These are phyloP conservation scores for Gavialis gangeticus DNA, from an alignment of 2,113 vertebrate species.

Conservation along the genomic window DNA sequence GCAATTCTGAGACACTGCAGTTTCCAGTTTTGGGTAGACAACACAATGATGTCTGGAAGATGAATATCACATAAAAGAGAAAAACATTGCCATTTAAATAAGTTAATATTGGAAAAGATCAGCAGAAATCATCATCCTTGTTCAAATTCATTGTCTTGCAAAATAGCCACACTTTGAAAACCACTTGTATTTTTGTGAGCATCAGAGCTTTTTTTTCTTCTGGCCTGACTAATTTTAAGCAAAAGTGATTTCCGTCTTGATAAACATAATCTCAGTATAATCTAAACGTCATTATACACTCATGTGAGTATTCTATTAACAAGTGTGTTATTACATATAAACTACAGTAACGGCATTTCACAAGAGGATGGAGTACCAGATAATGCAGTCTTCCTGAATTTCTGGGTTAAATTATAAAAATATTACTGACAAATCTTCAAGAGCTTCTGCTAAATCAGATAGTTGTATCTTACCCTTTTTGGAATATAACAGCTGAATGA, in stretches of 20 bases:
- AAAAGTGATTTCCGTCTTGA: not conserved
- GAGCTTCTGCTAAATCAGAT: slow-evolving; percentile 38
- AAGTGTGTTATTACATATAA: not conserved
- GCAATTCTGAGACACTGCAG: slow-evolving; percentile 42
- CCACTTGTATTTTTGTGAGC: not conserved
- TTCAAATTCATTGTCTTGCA: not conserved
- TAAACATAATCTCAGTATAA: not conserved
- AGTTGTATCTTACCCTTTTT: slow-evolving; percentile 52
- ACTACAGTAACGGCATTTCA: slow-evolving; percentile 40
- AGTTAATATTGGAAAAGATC: slow-evolving; percentile 25
- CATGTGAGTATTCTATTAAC: slow-evolving; percentile 19
- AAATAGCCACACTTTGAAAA: slow-evolving; percentile 31
- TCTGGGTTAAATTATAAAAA: slow-evolving; percentile 36
- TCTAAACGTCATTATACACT: not conserved
- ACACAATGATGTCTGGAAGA: slow-evolving; percentile 48
- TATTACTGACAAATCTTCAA: slow-evolving; percentile 47
- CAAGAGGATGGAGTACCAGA: not conserved
- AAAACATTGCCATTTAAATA: slow-evolving; percentile 34
- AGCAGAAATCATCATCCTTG: slow-evolving; percentile 5
- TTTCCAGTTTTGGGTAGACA: slow-evolving; percentile 15
- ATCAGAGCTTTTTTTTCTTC: slow-evolving; percentile 20
- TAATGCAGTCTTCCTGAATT: slow-evolving; percentile 36
- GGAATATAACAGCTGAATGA: slow-evolving; percentile 37
- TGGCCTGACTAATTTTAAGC: not conserved
- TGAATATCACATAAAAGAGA: slow-evolving; percentile 24